Conservation (phyloP, 2,113 vertebrate genomes). For the Oryzias melastigma region DNA sequence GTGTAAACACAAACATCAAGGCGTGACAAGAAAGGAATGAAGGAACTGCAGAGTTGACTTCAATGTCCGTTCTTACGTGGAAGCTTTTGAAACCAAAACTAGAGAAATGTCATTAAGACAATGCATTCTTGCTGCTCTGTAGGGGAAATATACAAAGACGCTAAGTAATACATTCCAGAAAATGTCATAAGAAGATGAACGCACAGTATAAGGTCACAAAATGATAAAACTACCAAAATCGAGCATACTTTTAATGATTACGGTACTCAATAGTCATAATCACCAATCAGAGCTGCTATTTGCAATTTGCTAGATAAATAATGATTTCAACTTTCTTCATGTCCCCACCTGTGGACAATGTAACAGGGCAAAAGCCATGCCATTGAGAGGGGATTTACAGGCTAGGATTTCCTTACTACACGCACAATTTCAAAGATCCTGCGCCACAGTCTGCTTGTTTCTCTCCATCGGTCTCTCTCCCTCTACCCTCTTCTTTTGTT, state of each 20-base stretch:
- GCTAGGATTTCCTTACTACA: constrained; percentile 45
- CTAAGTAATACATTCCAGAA: too few relatives aligned
- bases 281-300: background rate
- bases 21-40: constrained; percentile 35
- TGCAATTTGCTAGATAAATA: constrained; percentile 16
- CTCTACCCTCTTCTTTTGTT: constrained; percentile 62
- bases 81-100: constrained; percentile 5
- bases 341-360: constrained; percentile 43
- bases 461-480: constrained; percentile 23
- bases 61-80: constrained; percentile 18
- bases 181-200: too few relatives aligned
- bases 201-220: too few relatives aligned
- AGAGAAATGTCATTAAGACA: constrained; percentile 24
- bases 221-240: too few relatives aligned
- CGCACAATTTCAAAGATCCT: constrained; percentile 47
- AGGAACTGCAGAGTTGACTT: constrained; percentile 7
- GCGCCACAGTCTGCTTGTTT: constrained; percentile 43
- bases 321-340: constrained; percentile 18
- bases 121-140: constrained; percentile 4
- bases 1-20: constrained; percentile 62
- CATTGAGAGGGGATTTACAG: constrained; percentile 35
- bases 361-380: constrained; percentile 24
- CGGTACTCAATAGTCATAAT: too few relatives aligned
- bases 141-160: background rate
- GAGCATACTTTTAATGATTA: too few relatives aligned